Conservation (phyloP, 2,113 vertebrate species). For the Muscicapa adusta region DNA sequence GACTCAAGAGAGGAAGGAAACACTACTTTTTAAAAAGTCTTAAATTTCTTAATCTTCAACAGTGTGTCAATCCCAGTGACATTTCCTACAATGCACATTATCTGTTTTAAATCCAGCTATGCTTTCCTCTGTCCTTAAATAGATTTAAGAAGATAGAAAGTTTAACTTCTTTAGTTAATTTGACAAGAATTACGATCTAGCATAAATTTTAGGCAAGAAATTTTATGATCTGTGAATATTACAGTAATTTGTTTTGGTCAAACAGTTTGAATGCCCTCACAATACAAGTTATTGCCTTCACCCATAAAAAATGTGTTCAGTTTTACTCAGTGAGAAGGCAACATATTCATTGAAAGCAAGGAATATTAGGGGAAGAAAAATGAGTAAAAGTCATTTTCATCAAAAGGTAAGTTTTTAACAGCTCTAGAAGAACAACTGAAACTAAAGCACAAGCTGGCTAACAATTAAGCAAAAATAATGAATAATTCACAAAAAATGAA, state of each 20-base stretch:
- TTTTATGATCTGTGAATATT: not conserved
- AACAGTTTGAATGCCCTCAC: not conserved
- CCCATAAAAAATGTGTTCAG: not conserved
- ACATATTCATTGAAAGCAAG: not conserved
- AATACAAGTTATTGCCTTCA: not conserved
- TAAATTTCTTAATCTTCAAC: not conserved
- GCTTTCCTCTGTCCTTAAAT: not conserved
- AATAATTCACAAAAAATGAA: not conserved
- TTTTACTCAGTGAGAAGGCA: not conserved
- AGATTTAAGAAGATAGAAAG: not conserved
- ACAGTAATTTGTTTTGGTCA: not conserved
- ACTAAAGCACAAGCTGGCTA: not conserved
- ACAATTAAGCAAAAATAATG: not conserved
- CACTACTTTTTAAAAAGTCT: not conserved
- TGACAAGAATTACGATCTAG: not conserved
- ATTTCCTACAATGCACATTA: not conserved
- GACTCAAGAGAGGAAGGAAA: constrained; percentile 22
- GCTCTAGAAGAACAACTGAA: not conserved
- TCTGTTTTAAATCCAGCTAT: not conserved
- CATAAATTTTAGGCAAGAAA: not conserved
- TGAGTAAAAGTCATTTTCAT: not conserved
- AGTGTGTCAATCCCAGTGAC: not conserved
- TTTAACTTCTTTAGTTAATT: not conserved
- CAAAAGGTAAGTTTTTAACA: not conserved
- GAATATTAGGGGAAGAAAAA: not conserved